phyloP scores from a whole-genome alignment of 2,888 invertebrate genomes.

The Operophtera brumata region DNA sequence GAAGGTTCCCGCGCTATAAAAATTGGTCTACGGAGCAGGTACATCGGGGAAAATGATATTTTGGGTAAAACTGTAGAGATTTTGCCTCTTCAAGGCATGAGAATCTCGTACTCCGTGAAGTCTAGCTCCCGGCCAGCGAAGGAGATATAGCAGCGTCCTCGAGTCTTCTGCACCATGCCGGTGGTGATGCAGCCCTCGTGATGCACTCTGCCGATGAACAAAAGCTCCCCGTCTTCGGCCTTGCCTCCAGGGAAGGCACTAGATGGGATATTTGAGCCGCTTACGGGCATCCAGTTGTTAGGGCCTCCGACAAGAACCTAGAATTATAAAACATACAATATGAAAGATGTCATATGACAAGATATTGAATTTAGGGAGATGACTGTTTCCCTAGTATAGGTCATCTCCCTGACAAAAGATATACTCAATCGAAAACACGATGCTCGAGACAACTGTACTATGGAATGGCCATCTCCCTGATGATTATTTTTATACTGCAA shows the following conservation, averaged over 20 bases:
- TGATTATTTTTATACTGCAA: too few species aligned
- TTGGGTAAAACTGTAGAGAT: not conserved
- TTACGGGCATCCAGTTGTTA: not conserved
- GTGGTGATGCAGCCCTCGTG: not conserved
- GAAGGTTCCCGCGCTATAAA: too few species aligned
- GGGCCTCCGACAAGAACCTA: not conserved
- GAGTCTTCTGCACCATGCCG: not conserved
- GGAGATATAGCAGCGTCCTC: not conserved
- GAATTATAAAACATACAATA: too few species aligned
- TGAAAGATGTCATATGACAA: too few species aligned
- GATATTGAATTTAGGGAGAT: too few species aligned
- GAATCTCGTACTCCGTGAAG: not conserved
- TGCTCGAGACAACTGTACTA: too few species aligned
- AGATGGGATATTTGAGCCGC: not conserved
- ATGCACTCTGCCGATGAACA: not conserved
- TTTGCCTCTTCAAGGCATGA: not conserved
- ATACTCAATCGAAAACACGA: too few species aligned
- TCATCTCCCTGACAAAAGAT: too few species aligned
- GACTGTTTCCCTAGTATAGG: too few species aligned
- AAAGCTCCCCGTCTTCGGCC: not conserved
- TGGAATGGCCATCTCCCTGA: too few species aligned
- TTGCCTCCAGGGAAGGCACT: not conserved
- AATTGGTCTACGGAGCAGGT: too few species aligned
- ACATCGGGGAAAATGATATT: too few species aligned
- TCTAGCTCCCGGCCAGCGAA: not conserved